Conservation (phyloP, 2,113 vertebrate species). For the Phoxinus phoxinus region DNA sequence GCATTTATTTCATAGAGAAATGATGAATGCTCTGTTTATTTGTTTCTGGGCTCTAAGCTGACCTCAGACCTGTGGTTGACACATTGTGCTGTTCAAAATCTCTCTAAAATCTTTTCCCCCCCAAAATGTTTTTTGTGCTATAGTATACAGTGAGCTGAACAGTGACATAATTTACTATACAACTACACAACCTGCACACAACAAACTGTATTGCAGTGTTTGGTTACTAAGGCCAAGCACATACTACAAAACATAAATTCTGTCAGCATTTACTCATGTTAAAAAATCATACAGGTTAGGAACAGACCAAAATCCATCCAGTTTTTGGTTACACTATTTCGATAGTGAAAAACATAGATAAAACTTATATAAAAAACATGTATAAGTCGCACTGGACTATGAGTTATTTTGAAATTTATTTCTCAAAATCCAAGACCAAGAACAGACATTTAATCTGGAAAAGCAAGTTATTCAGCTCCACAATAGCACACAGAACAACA, state of each 20-base stretch:
- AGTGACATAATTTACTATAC: too few relatives aligned
- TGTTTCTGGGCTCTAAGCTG: slow-evolving; percentile 30
- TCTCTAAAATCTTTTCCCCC: background rate
- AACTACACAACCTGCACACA: background rate
- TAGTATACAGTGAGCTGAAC: background rate
- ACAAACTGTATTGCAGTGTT: background rate
- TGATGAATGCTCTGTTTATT: slow-evolving; percentile 65
- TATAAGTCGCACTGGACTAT: too few relatives aligned
- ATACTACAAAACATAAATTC: background rate
- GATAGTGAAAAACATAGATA: too few relatives aligned
- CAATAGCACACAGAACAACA: too few relatives aligned
- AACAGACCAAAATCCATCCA: background rate
- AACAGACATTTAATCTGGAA: too few relatives aligned
- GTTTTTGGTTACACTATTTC: too few relatives aligned
- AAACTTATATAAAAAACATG: too few relatives aligned
- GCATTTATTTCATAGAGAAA: slow-evolving; percentile 67
- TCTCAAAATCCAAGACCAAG: too few relatives aligned
- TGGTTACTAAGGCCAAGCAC: background rate
- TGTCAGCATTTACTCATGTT: too few relatives aligned
- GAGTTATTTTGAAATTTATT: too few relatives aligned
- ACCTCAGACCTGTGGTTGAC: slow-evolving; percentile 41
- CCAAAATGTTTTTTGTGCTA: background rate
- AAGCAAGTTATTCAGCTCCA: too few relatives aligned
- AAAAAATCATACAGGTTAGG: background rate
- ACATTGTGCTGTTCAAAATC: slow-evolving; percentile 4